Evolutionary conservation across 2,113 vertebrate genomes (phyloP).

Genomic region (Caretta caretta): DNA sequence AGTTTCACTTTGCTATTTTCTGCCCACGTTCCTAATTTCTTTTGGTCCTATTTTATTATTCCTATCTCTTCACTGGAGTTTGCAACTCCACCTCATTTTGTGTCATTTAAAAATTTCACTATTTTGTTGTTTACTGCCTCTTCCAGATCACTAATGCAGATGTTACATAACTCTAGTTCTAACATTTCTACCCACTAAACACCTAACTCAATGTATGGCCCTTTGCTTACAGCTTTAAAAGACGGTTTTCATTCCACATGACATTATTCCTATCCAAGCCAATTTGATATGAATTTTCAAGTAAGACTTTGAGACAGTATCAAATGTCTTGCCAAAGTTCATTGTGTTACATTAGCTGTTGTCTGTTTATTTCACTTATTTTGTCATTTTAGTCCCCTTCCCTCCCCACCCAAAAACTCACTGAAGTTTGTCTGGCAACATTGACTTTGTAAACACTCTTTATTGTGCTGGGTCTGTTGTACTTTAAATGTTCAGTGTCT

Average conservation of each 20-base stretch:
- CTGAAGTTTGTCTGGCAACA: conserved; percentile 23
- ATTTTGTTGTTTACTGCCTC: not conserved
- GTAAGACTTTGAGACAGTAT: not conserved
- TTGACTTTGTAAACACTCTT: conserved; percentile 23
- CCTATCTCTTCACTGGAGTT: not conserved
- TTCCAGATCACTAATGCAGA: conserved; percentile 6
- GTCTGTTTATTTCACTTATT: not conserved
- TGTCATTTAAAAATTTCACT: not conserved
- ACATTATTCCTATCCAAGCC: not conserved
- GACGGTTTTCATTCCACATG: conserved; percentile 1
- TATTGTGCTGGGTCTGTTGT: not conserved
- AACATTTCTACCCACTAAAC: not conserved
- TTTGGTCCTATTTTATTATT: not conserved
- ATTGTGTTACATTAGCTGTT: not conserved
- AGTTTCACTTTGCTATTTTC: not conserved
- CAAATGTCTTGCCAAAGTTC: not conserved
- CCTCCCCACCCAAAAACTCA: not conserved
- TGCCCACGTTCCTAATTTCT: not conserved
- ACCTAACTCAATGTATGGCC: not conserved
- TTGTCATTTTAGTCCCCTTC: not conserved
- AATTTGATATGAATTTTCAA: not conserved
- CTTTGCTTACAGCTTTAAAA: not conserved
- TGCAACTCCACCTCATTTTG: not conserved
- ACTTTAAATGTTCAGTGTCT: not conserved
- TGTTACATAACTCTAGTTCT: not conserved